These are phyloP conservation scores for Ceratosolen solmsi DNA, from an alignment of 1,140 invertebrate genomes.

Conservation along the genomic window DNA sequence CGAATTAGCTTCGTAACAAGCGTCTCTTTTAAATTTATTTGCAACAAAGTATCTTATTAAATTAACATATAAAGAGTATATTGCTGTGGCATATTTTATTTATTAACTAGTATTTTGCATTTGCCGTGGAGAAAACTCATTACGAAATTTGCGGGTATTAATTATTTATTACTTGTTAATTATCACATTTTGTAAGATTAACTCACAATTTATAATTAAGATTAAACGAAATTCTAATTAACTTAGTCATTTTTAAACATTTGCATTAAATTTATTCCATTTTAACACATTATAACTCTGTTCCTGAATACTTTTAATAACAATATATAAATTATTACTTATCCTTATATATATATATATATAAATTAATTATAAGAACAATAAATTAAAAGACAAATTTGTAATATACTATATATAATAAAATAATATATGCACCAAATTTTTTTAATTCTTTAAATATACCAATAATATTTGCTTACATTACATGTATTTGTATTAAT, in stretches of 20 bases:
- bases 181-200: not conserved
- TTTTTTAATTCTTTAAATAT: too few relatives aligned
- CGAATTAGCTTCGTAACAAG: not conserved
- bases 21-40: not conserved
- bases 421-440: too few relatives aligned
- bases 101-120: not conserved
- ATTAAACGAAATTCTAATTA: not conserved
- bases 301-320: too few relatives aligned
- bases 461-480: too few relatives aligned
- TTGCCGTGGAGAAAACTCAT: not conserved
- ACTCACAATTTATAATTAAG: not conserved
- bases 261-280: not conserved
- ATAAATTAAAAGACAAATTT: not conserved
- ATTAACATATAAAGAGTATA: not conserved
- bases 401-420: not conserved
- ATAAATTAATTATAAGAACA: too few relatives aligned
- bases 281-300: not conserved
- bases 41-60: not conserved
- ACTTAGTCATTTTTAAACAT: not conserved
- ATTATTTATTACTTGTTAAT: not conserved
- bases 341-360: too few relatives aligned
- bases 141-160: not conserved
- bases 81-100: not conserved
- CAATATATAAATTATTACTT: too few relatives aligned
- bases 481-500: too few relatives aligned